Conservation (phyloP, 2,797 vertebrate genomes). For the Chrosomus eos region DNA sequence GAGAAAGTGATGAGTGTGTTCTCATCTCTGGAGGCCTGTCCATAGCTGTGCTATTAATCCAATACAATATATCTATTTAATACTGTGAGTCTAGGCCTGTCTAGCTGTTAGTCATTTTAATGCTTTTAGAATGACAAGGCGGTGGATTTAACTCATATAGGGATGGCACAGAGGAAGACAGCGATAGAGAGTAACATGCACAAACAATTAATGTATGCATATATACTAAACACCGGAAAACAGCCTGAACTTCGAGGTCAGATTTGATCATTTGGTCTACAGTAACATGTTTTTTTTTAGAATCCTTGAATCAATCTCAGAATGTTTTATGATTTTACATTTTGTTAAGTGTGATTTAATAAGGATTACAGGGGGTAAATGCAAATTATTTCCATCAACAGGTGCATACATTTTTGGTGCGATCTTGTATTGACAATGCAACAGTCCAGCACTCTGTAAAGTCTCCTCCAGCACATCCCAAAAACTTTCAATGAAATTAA, state of each 20-base stretch:
- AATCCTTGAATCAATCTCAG: neutral
- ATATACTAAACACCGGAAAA: neutral
- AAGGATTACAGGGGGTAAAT: neutral
- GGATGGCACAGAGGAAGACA: conserved; percentile 17
- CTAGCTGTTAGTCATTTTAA: conserved; percentile 74
- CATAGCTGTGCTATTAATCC: conserved; percentile 76
- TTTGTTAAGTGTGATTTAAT: neutral
- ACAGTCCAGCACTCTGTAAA: too few species aligned
- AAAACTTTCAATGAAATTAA: too few species aligned
- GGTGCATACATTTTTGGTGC: too few species aligned
- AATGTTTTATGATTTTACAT: neutral
- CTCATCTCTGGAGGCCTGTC: conserved; percentile 69
- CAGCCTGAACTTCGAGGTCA: neutral
- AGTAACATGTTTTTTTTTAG: neutral
- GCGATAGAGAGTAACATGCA: conserved; percentile 20
- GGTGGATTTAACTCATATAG: conserved; percentile 57
- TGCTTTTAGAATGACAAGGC: conserved; percentile 64
- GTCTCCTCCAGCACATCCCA: too few species aligned
- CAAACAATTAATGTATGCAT: conserved; percentile 27
- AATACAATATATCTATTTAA: conserved; percentile 76
- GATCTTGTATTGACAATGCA: too few species aligned
- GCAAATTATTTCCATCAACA: too few species aligned
- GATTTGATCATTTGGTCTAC: neutral
- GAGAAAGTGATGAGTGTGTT: conserved; percentile 72
- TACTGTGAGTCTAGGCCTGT: conserved; percentile 69